Evolutionary conservation across 2,888 invertebrate genomes (phyloP).

Genomic region (Orthosia gothica): DNA sequence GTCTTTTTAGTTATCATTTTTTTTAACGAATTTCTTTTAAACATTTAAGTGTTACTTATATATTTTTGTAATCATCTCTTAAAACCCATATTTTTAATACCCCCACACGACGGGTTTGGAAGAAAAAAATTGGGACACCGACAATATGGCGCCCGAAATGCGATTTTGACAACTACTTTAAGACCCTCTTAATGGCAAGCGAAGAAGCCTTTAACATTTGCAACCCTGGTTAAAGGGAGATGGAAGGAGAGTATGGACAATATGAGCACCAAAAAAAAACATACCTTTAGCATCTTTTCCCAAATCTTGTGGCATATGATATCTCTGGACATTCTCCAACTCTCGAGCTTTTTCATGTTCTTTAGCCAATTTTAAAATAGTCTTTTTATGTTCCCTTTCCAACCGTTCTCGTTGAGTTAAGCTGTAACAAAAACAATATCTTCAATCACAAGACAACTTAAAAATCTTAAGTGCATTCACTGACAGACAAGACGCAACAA

Average conservation of each 20-base stretch:
- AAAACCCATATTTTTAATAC: too few relatives aligned
- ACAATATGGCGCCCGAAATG: too few relatives aligned
- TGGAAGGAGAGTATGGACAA: neutral
- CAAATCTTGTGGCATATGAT: conserved; percentile 98
- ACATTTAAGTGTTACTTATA: too few relatives aligned
- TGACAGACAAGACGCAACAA: neutral
- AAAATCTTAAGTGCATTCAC: neutral
- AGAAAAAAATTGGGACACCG: too few relatives aligned
- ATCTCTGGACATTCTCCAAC: conserved; percentile 97
- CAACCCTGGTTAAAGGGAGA: too few relatives aligned
- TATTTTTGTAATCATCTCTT: too few relatives aligned
- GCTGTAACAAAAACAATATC: conserved; percentile 85
- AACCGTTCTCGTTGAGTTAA: conserved; percentile 96
- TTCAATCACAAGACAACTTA: neutral
- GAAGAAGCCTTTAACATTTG: too few relatives aligned
- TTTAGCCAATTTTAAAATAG: conserved; percentile 96
- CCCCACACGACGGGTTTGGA: too few relatives aligned
- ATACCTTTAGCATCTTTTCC: conserved; percentile 94
- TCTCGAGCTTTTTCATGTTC: conserved; percentile 99
- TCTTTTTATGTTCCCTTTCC: conserved; percentile 97
- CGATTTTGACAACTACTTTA: too few relatives aligned
- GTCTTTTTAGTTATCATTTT: too few relatives aligned
- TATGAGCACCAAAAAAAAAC: neutral
- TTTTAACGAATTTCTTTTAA: too few relatives aligned
- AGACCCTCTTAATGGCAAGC: too few relatives aligned